Evolutionary conservation across 2,797 vertebrate genomes (phyloP).

Genomic region (Valencia hispanica): DNA sequence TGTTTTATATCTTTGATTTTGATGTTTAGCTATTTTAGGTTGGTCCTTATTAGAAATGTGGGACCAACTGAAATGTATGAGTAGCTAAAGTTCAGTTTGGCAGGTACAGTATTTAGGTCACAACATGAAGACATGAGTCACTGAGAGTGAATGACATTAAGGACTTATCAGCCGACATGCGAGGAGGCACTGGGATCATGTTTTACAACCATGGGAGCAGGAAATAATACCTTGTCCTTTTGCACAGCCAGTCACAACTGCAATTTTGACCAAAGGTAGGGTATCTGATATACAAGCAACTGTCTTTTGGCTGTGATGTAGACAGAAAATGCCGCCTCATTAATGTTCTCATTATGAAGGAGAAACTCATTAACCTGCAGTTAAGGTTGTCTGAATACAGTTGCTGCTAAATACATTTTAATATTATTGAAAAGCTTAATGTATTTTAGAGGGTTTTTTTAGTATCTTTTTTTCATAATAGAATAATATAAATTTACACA

Average conservation of each 20-base stretch:
- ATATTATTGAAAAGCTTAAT: neutral
- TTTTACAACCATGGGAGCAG: neutral
- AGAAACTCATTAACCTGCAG: constrained; percentile 3
- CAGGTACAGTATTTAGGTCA: neutral
- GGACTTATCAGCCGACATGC: neutral
- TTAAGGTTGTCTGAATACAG: neutral
- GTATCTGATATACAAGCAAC: neutral
- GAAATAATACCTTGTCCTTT: constrained; percentile 2
- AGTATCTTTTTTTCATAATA: neutral
- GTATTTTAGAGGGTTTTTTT: neutral
- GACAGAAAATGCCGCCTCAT: neutral
- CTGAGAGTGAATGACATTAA: neutral
- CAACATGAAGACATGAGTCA: neutral
- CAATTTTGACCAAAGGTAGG: too few relatives aligned
- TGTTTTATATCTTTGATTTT: neutral
- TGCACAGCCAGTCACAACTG: neutral
- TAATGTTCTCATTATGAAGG: neutral
- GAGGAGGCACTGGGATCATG: neutral
- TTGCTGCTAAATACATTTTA: neutral
- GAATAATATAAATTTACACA: neutral
- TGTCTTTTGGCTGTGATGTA: neutral
- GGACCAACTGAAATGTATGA: neutral
- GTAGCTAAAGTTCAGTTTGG: neutral
- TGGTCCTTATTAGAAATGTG: neutral
- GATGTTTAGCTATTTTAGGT: neutral